phyloP scores from a whole-genome alignment of 2,797 vertebrate species.

The Brachyalestes nurse region DNA sequence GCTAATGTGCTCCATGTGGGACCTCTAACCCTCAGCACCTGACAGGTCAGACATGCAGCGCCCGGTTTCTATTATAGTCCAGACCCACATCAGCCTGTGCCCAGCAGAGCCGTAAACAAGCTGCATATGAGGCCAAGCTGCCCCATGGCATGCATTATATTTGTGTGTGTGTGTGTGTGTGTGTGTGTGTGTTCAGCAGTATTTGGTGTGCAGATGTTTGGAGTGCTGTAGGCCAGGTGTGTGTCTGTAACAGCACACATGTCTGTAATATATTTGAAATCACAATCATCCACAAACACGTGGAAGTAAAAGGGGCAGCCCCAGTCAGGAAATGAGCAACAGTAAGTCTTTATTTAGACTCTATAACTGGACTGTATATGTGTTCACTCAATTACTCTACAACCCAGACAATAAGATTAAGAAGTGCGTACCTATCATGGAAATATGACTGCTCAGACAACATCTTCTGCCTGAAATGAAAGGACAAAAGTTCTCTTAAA shows the following conservation, averaged over 20 bases:
- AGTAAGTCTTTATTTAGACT: conserved; percentile 8
- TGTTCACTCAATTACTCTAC: conserved; percentile 1
- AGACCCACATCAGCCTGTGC: conserved; percentile 19
- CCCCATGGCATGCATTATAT: conserved; percentile 42
- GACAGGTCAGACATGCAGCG: conserved; percentile 75
- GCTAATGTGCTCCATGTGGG: conserved; percentile 77
- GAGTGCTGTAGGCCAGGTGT: conserved; percentile 61
- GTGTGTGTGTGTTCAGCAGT: conserved; percentile 48
- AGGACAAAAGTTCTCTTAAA: not conserved
- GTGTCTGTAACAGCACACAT: conserved; percentile 37
- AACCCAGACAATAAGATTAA: conserved; percentile 9
- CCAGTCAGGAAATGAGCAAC: conserved; percentile 47
- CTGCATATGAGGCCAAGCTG: conserved; percentile 12
- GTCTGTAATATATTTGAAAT: conserved; percentile 29
- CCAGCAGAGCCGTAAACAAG: conserved; percentile 30
- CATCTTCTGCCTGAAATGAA: not conserved
- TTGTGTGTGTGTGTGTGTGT: conserved; percentile 41
- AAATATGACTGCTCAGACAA: not conserved
- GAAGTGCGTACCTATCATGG: not conserved
- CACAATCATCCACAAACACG: conserved; percentile 39
- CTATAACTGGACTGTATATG: not conserved
- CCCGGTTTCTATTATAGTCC: conserved; percentile 58
- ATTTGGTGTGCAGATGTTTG: conserved; percentile 59
- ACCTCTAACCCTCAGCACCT: conserved; percentile 75
- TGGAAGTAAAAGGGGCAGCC: conserved; percentile 36